These are phyloP conservation scores for Hydropotes inermis DNA, from an alignment of 2,113 vertebrate species.

Conservation along the genomic window DNA sequence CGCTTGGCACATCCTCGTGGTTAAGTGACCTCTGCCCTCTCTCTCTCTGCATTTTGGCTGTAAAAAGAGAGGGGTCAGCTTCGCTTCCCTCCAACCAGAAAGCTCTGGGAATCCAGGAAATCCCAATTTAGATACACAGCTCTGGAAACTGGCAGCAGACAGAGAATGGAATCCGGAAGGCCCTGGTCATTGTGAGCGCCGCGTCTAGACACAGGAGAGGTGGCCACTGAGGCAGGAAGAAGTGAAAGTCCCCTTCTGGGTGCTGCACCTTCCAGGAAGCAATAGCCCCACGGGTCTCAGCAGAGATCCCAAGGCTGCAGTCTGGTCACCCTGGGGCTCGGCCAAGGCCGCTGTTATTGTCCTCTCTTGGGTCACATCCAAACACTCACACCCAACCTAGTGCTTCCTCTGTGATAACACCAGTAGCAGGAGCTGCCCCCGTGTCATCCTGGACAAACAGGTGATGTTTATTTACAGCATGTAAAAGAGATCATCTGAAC, in stretches of 20 bases:
- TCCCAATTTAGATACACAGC: constrained; percentile 43
- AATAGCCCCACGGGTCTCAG: not conserved
- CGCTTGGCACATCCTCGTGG: not conserved
- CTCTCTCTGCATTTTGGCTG: not conserved
- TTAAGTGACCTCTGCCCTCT: not conserved
- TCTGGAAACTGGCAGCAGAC: constrained; percentile 38
- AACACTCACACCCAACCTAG: constrained; percentile 76
- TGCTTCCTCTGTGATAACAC: constrained; percentile 85
- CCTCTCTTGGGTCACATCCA: constrained; percentile 65
- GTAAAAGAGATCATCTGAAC: constrained; percentile 72
- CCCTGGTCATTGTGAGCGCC: not conserved
- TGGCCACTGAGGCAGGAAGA: constrained; percentile 47
- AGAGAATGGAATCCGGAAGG: constrained; percentile 53
- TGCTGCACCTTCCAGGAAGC: constrained; percentile 53
- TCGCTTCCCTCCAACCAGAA: not conserved
- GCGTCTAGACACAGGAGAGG: constrained; percentile 7
- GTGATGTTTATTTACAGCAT: constrained; percentile 73
- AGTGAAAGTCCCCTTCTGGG: constrained; percentile 52
- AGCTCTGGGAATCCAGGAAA: constrained; percentile 69
- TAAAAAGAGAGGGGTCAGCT: not conserved
- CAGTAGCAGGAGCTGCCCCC: constrained; percentile 55
- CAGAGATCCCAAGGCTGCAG: not conserved
- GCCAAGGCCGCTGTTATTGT: constrained; percentile 69
- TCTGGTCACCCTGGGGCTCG: constrained; percentile 42
- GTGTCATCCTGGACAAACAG: constrained; percentile 82